Evolutionary conservation across 1,140 invertebrate genomes (phyloP).

Genomic region (Planococcus citri): DNA sequence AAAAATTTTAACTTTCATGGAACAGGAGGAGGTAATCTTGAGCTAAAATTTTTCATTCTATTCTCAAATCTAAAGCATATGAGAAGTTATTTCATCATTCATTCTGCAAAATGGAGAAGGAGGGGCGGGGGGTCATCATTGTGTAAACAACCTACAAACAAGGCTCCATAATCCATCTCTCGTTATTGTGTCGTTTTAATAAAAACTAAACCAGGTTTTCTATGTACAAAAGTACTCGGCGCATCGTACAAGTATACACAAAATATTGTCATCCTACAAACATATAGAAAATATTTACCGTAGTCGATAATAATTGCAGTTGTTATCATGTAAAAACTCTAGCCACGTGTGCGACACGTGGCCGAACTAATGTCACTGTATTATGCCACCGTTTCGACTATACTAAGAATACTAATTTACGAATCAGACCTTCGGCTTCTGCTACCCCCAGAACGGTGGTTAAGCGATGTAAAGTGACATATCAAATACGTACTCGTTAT

Average conservation of each 20-base stretch:
- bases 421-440: not conserved
- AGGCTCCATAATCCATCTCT: too few species aligned
- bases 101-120: too few species aligned
- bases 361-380: constrained; percentile 2
- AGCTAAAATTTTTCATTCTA: too few species aligned
- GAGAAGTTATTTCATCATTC: too few species aligned
- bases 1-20: too few species aligned
- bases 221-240: not conserved
- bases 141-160: too few species aligned
- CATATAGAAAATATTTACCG: not conserved
- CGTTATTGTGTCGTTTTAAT: too few species aligned
- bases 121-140: too few species aligned
- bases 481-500: constrained; percentile 7
- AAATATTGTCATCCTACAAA: not conserved
- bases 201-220: not conserved
- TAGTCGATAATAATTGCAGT: constrained; percentile 3
- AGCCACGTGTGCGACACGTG: not conserved
- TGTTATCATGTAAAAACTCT: not conserved
- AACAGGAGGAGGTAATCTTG: too few species aligned
- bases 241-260: too few species aligned
- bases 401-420: not conserved
- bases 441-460: not conserved
- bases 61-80: too few species aligned
- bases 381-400: not conserved
- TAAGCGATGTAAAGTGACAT: not conserved